These are phyloP conservation scores for Syngnathus acus DNA, from an alignment of 2,797 vertebrate species.

Conservation along the genomic window DNA sequence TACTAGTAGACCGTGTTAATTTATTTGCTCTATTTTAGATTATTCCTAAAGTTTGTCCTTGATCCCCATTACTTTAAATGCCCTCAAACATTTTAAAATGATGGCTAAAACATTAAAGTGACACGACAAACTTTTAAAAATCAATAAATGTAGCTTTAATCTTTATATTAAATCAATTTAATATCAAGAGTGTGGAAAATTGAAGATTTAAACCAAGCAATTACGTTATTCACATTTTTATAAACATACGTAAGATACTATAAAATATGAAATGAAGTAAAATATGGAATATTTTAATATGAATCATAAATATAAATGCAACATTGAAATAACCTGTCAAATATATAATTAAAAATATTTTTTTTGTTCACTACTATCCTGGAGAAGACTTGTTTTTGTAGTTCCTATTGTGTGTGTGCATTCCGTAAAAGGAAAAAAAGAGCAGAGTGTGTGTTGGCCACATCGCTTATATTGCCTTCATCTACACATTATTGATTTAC, in stretches of 20 bases:
- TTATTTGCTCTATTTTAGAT: too few species aligned
- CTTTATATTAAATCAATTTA: too few species aligned
- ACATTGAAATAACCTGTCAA: too few species aligned
- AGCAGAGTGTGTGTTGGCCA: neutral
- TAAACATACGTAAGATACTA: neutral
- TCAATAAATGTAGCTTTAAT: neutral
- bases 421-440: neutral
- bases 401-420: neutral
- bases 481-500: constrained; percentile 39
- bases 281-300: neutral
- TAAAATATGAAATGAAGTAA: neutral
- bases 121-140: neutral
- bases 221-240: too few species aligned
- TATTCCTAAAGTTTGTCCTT: neutral
- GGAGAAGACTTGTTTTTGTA: neutral
- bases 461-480: constrained; percentile 25
- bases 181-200: too few species aligned
- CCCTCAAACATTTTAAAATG: neutral
- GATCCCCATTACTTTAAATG: neutral
- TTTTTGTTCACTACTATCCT: too few species aligned
- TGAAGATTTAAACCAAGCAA: too few species aligned
- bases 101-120: neutral
- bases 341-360: too few species aligned
- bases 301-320: too few species aligned
- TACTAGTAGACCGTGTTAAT: neutral